Evolutionary conservation across 2,888 invertebrate species (phyloP), one percentile per base, ranked within the genome.

Genomic region (Morpho achilles): DNA sequence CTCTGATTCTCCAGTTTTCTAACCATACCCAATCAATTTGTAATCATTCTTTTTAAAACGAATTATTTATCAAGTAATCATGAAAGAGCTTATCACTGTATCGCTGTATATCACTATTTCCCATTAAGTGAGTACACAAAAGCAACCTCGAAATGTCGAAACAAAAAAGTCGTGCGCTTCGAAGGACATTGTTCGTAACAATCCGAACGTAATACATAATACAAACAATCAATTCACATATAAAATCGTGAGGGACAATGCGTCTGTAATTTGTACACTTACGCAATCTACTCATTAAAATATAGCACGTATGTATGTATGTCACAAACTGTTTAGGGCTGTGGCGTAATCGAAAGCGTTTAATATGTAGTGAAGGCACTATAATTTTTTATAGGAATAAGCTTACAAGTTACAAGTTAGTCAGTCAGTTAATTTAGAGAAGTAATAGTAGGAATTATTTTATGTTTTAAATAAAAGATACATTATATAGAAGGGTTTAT

Each of bases 341-440:
- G 10, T 56, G 50, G 50, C 50, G 45, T 45, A 50, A 56, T 50
- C 7, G 54, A 48, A 44, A 53, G 23, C 23, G 9, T 22, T 32
- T n/a, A n/a, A n/a, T n/a, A 8, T 45, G 7, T 45, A 1, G 9
- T 23, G 23, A 47, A 9, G 7, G 47, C 7, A 8, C 1, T 39
- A 7, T 8, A 3, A 3, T n/a, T 32, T 48, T 23, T n/a, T 7
- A 48, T 3, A 48, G 10, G 7, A 22, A 22, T 6, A 22, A 46
- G 3, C 46, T 32, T 32, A 32, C 32, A 32, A 32, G 3, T 4
- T 3, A 4, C 23, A 4, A 2, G 4, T 2, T 3, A 9, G 44
- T 5, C 7, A 39, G 5, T 40, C 16, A 48, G 8, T 9, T 0
- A 9, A 22, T n/a, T n/a, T 8, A 10, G n/a, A n/a, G n/a, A n/a